Evolutionary conservation across 2,888 invertebrate species (phyloP).

Genomic region (Acutogordius australiensis): DNA sequence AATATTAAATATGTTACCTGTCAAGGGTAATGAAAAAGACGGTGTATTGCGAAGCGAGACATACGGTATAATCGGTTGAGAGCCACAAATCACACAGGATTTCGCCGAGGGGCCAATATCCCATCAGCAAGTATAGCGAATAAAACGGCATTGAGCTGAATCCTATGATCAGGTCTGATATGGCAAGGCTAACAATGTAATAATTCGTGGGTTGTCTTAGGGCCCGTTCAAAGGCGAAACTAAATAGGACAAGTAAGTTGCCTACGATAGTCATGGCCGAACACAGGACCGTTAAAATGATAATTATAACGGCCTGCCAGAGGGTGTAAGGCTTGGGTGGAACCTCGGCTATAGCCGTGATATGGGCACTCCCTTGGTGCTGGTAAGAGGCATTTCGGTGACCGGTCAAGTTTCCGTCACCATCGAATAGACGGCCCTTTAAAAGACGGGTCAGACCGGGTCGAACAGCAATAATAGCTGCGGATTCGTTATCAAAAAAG

Average conservation of each 20-base stretch:
- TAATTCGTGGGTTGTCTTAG: slow-evolving; percentile 84
- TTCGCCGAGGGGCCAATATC: slow-evolving; percentile 82
- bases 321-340: background rate
- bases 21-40: slow-evolving; percentile 91
- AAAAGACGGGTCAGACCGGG: too few relatives aligned
- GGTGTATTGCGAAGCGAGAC: slow-evolving; percentile 91
- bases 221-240: slow-evolving; percentile 68
- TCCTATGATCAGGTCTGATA: slow-evolving; percentile 83
- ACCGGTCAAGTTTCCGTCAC: too few relatives aligned
- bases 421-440: too few relatives aligned
- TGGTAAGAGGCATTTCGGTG: too few relatives aligned
- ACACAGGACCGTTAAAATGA: slow-evolving; percentile 51
- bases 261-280: slow-evolving; percentile 72
- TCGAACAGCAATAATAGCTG: too few relatives aligned
- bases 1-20: too few relatives aligned
- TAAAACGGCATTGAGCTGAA: slow-evolving; percentile 94
- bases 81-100: slow-evolving; percentile 88
- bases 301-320: slow-evolving; percentile 63
- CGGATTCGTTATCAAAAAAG: too few relatives aligned
- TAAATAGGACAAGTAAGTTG: slow-evolving; percentile 68
- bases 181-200: slow-evolving; percentile 88
- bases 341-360: too few relatives aligned
- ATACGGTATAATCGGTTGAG: slow-evolving; percentile 91
- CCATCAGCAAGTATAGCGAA: slow-evolving; percentile 77
- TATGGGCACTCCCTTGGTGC: too few relatives aligned